phyloP scores from a whole-genome alignment of 1,140 invertebrate genomes.

The Cherax quadricarinatus region DNA sequence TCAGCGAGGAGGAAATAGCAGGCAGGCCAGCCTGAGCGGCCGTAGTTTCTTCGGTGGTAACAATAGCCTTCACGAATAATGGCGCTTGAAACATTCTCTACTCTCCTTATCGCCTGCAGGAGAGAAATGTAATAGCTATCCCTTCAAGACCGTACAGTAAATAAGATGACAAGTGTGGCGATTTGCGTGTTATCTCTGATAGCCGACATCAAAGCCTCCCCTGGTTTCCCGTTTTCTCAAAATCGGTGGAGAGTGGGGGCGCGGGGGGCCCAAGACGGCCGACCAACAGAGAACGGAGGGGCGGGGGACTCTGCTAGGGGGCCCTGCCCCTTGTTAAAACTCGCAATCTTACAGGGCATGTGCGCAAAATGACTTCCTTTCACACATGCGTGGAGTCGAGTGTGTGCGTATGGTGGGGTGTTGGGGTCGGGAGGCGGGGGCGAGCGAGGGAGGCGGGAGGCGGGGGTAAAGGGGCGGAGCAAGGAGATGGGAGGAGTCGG shows the following conservation, averaged over 20 bases:
- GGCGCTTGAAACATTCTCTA: constrained; percentile 48
- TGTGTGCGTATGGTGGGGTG: constrained; percentile 51
- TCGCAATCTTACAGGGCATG: constrained; percentile 70
- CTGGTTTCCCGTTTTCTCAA: constrained; percentile 68
- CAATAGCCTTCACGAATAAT: constrained; percentile 65
- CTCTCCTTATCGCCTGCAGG: constrained; percentile 59
- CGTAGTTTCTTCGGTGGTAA: constrained; percentile 52
- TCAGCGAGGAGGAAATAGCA: constrained; percentile 50
- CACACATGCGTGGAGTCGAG: constrained; percentile 68
- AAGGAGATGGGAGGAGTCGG: constrained; percentile 61
- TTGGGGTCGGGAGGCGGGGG: constrained; percentile 58
- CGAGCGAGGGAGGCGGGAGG: constrained; percentile 46
- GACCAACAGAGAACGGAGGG: constrained; percentile 59
- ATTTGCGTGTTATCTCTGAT: constrained; percentile 66
- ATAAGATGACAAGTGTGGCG: constrained; percentile 68
- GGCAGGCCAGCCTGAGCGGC: constrained; percentile 20
- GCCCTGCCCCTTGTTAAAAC: constrained; percentile 65
- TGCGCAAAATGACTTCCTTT: constrained; percentile 71
- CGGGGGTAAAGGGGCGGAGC: constrained; percentile 63
- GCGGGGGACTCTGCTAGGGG: constrained; percentile 51
- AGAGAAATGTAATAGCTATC: constrained; percentile 67
- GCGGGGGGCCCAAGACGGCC: constrained; percentile 56
- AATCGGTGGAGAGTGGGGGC: constrained; percentile 48
- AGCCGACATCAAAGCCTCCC: constrained; percentile 66
- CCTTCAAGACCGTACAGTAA: constrained; percentile 66